Evolutionary conservation across 1,140 invertebrate genomes (phyloP).

Genomic region (Holcopasites calliopsidis): DNA sequence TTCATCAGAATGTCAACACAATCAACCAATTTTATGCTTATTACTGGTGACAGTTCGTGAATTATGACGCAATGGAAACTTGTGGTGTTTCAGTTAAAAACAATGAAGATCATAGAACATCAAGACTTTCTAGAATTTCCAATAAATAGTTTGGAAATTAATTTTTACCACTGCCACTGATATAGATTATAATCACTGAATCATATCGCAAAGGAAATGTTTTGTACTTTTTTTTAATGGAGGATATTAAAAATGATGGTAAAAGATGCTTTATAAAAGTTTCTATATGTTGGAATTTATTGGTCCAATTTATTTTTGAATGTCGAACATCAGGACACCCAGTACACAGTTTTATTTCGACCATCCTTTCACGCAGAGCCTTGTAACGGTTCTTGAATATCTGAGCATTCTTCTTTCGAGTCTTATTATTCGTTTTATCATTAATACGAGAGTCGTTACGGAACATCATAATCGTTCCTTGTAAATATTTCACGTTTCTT

Average conservation of each 20-base stretch:
- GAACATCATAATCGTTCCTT: not conserved
- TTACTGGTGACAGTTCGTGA: not conserved
- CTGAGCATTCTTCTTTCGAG: not conserved
- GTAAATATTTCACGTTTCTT: not conserved
- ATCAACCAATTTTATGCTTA: slow-evolving; percentile 38
- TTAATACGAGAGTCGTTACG: not conserved
- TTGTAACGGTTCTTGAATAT: slow-evolving; percentile 14
- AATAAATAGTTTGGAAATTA: too few species aligned
- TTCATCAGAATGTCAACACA: slow-evolving; percentile 5
- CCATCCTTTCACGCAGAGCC: not conserved
- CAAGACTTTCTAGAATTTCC: too few species aligned
- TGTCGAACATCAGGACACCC: not conserved
- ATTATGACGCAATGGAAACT: slow-evolving; percentile 30
- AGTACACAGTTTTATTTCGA: slow-evolving; percentile 6
- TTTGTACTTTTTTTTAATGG: too few species aligned
- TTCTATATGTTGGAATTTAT: too few species aligned
- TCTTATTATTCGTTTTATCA: not conserved
- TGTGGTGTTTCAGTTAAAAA: not conserved
- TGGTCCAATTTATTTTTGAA: not conserved
- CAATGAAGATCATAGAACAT: too few species aligned
- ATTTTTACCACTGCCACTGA: too few species aligned
- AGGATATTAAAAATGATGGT: too few species aligned
- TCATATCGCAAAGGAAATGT: too few species aligned
- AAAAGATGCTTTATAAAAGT: too few species aligned
- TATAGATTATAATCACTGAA: too few species aligned